Conservation (phyloP, 2,888 invertebrate species). For the Scaptomyza parva region DNA sequence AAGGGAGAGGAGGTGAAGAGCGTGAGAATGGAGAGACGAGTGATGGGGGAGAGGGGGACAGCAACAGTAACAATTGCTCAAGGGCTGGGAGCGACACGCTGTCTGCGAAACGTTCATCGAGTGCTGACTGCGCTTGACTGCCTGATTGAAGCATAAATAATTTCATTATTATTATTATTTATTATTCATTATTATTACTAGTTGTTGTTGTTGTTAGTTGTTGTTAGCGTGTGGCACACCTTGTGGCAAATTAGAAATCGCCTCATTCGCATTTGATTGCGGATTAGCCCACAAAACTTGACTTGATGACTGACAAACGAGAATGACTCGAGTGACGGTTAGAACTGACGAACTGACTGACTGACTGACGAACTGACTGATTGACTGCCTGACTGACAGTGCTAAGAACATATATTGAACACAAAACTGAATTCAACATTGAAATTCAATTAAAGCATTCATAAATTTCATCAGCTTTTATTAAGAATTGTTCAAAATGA, state of each 20-base stretch:
- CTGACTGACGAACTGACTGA: constrained; percentile 17
- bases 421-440: constrained; percentile 48
- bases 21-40: no score
- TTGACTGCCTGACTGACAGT: constrained; percentile 14
- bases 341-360: constrained; percentile 17
- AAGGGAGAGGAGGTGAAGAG: background rate
- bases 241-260: constrained; percentile 75
- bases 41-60: background rate
- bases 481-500: constrained; percentile 30
- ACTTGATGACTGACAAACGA: constrained; percentile 63
- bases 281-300: constrained; percentile 72
- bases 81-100: constrained; percentile 80
- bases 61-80: constrained; percentile 59
- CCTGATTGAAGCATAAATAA: constrained; percentile 67
- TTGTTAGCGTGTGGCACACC: constrained; percentile 61
- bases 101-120: constrained; percentile 49
- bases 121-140: constrained; percentile 22
- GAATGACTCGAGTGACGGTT: no score
- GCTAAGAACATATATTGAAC: constrained; percentile 29
- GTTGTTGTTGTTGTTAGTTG: constrained; percentile 42
- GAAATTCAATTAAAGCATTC: constrained; percentile 54
- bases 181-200: constrained; percentile 53
- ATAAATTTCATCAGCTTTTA: constrained; percentile 57
- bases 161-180: constrained; percentile 73
- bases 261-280: constrained; percentile 68